phyloP scores from a whole-genome alignment of 1,140 invertebrate genomes.

The Drosophila busckii region DNA sequence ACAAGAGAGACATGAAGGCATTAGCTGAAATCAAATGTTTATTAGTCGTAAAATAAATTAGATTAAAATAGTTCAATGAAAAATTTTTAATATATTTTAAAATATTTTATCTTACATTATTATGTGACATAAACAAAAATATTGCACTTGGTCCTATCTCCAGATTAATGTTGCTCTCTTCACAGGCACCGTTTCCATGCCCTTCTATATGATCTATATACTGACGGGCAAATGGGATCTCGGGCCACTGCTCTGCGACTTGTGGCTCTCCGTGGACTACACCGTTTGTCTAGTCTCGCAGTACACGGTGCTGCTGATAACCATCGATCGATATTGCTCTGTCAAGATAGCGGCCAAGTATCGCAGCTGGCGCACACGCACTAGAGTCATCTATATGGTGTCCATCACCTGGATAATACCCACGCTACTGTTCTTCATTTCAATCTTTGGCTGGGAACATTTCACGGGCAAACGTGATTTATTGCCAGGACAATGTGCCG shows the following conservation, averaged over 20 bases:
- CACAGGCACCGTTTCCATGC: conserved; percentile 95
- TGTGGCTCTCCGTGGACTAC: conserved; percentile 99
- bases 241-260: conserved; percentile 96
- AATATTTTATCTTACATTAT: background rate
- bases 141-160: no score
- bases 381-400: conserved; percentile 94
- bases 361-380: conserved; percentile 97
- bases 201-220: conserved; percentile 97
- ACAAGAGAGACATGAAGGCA: no score
- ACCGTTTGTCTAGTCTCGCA: conserved; percentile 99
- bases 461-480: conserved; percentile 95
- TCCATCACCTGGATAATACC: conserved; percentile 99
- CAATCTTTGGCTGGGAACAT: conserved; percentile 99
- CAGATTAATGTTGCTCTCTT: background rate
- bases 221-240: conserved; percentile 98
- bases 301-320: conserved; percentile 99
- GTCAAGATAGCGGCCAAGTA: conserved; percentile 99
- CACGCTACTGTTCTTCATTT: conserved; percentile 97
- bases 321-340: conserved; percentile 98
- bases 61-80: no score
- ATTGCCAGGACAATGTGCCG: conserved; percentile 93
- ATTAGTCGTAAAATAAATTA: no score
- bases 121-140: no score
- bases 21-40: no score
- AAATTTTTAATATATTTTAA: conserved; percentile 2